Conservation (phyloP, 2,113 vertebrate genomes). For the Trinectes maculatus region DNA sequence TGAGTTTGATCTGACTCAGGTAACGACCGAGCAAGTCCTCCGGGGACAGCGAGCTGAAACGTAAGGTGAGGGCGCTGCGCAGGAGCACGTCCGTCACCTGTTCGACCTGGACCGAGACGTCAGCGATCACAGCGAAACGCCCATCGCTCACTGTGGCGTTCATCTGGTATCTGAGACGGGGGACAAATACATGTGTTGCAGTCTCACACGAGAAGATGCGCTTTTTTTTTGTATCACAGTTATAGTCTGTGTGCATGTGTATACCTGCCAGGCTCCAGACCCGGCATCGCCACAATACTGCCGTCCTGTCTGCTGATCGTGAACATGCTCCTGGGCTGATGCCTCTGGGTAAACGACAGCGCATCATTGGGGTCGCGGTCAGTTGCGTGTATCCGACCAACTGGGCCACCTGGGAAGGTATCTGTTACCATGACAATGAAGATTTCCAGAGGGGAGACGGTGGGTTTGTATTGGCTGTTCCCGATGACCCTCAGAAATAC, state of each 20-base stretch:
- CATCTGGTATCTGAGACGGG: slow-evolving; percentile 87
- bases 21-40: slow-evolving; percentile 93
- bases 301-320: slow-evolving; percentile 91
- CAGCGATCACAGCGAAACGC: slow-evolving; percentile 90
- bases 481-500: slow-evolving; percentile 90
- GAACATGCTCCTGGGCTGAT: slow-evolving; percentile 89
- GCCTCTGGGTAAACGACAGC: slow-evolving; percentile 88
- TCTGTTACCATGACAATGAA: slow-evolving; percentile 92
- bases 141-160: slow-evolving; percentile 95
- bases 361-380: slow-evolving; percentile 92
- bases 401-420: slow-evolving; percentile 91
- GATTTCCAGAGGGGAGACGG: slow-evolving; percentile 91
- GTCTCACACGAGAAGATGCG: too few relatives aligned
- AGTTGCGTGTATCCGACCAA: slow-evolving; percentile 91
- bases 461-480: slow-evolving; percentile 92
- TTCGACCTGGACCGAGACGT: slow-evolving; percentile 90
- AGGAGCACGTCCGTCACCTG: slow-evolving; percentile 89
- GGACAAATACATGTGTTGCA: too few relatives aligned
- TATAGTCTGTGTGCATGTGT: slow-evolving; percentile 6
- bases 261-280: slow-evolving; percentile 90
- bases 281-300: slow-evolving; percentile 90
- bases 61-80: slow-evolving; percentile 87
- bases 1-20: slow-evolving; percentile 87
- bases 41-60: slow-evolving; percentile 88
- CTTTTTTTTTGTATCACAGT: too few relatives aligned